A percentile compares a stretch with the other conserved stretches of the same genome.
Conservation (phyloP, 1,140 invertebrate species). For the Drosophila aff. region DNA sequence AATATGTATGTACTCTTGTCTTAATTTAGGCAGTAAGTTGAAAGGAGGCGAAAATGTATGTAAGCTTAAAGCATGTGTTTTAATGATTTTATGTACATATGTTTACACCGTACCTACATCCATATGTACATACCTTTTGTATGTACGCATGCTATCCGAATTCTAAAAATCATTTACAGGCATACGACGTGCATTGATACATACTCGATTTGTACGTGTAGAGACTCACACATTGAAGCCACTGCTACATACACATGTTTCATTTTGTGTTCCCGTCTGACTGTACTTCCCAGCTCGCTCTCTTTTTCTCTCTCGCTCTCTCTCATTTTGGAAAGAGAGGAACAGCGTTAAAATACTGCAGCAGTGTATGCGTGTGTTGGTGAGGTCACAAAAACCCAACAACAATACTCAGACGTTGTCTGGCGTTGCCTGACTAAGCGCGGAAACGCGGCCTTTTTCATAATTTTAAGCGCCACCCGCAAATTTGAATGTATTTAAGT, state of each 20-base stretch:
- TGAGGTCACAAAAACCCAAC: constrained; percentile 70
- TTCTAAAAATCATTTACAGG: constrained; percentile 33
- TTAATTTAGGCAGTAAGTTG: neutral
- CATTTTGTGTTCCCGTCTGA: constrained; percentile 80
- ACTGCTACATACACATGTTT: constrained; percentile 77
- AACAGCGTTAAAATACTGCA: constrained; percentile 64
- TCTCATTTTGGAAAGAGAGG: constrained; percentile 57
- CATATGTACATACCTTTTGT: constrained; percentile 17
- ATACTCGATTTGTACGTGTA: constrained; percentile 31
- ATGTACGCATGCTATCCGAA: constrained; percentile 48
- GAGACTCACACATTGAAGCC: constrained; percentile 45
- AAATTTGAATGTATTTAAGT: neutral
- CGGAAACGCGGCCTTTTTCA: neutral
- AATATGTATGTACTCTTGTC: neutral
- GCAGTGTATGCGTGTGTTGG: constrained; percentile 65
- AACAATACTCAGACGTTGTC: constrained; percentile 22
- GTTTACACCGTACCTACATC: constrained; percentile 21
- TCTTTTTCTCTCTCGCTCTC: constrained; percentile 52
- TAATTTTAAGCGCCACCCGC: neutral
- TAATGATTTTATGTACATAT: constrained; percentile 9
- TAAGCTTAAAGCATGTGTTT: neutral
- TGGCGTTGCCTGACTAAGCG: neutral
- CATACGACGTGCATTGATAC: constrained; percentile 47
- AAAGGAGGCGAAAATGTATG: neutral
- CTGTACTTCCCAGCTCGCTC: constrained; percentile 74